phyloP scores from a whole-genome alignment of 2,797 vertebrate species.

The Dendrocincla tyrannina region DNA sequence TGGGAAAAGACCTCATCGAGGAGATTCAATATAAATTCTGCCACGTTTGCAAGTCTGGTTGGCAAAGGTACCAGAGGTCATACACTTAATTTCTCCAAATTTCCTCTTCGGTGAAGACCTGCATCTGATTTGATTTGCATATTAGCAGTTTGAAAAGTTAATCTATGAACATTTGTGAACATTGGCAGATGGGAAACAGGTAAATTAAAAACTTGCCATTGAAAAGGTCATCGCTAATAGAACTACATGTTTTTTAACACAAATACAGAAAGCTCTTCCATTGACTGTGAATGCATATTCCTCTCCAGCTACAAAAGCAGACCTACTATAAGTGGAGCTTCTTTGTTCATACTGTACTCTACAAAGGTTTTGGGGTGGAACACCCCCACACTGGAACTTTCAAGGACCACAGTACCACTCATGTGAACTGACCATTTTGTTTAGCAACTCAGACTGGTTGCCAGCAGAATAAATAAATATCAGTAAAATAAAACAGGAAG shows the following conservation, averaged over 20 bases:
- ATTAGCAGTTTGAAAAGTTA: neutral
- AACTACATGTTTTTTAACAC: neutral
- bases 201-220: neutral
- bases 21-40: neutral
- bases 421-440: neutral
- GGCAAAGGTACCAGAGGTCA: neutral
- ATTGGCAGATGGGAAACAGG: neutral
- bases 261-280: neutral
- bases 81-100: neutral
- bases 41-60: neutral
- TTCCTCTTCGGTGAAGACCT: neutral
- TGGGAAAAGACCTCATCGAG: fast-evolving
- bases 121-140: neutral
- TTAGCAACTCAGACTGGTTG: neutral
- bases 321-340: neutral
- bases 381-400: neutral
- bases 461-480: neutral
- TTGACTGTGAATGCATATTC: neutral
- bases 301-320: neutral
- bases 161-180: neutral
- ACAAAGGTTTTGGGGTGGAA: neutral
- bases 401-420: neutral
- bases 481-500: neutral
- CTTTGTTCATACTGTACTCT: neutral
- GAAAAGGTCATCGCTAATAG: neutral